Conservation (phyloP, 1,140 invertebrate genomes). For the Scaptodrosophila lebanonensis region DNA sequence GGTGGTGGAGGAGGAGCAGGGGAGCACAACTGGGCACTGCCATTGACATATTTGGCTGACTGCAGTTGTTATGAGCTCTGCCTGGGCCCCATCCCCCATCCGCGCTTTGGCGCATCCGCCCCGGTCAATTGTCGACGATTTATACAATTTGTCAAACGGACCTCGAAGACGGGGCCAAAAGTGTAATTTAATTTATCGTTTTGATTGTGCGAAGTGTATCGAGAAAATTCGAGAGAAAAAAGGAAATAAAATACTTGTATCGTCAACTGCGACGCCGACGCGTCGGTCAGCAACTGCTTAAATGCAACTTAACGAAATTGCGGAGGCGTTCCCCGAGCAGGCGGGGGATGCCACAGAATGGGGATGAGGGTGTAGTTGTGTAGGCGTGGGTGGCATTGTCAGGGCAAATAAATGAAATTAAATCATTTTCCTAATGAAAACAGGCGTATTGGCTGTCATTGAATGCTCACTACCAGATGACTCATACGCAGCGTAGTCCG, state of each 20-base stretch:
- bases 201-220: conserved; percentile 46
- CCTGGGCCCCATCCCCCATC: too few species aligned
- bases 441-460: not conserved
- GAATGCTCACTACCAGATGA: conserved; percentile 25
- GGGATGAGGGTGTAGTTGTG: too few species aligned
- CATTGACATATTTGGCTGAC: conserved; percentile 31
- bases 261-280: too few species aligned
- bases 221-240: conserved; percentile 24
- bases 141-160: not conserved
- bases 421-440: conserved; percentile 39
- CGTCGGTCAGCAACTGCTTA: conserved; percentile 8
- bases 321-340: conserved; percentile 20
- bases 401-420: conserved; percentile 39
- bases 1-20: not conserved
- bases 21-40: conserved; percentile 6
- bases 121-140: not conserved
- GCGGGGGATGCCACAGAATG: too few species aligned
- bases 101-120: too few species aligned
- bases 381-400: not conserved
- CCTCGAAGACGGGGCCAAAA: conserved; percentile 25
- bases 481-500: conserved; percentile 50
- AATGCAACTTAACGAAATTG: conserved; percentile 49
- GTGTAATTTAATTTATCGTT: conserved; percentile 67
- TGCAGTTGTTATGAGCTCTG: not conserved
- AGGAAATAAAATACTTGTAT: not conserved